Base-by-base conservation (phyloP, 2,888 invertebrate species). In the Cacoxenus indagator region DNA sequence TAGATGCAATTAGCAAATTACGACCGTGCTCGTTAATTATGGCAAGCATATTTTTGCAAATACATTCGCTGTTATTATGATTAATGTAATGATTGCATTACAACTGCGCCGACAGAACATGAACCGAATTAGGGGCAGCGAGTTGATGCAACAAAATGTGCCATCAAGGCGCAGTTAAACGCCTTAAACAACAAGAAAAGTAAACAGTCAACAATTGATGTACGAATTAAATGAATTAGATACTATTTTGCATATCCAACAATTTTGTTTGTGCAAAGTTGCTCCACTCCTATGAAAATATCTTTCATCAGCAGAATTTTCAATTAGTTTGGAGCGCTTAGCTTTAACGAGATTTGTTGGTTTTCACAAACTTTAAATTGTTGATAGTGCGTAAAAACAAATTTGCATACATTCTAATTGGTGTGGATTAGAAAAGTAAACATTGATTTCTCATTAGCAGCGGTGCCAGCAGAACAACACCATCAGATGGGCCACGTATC, bases 361-460 rank as follows among this genome's bases (percentile, higher is more conserved):
- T 22, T 55, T 55, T 3, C 11, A 48, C 48, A 17, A 57, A 62
- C 59, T 62, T 62, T 62, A 62, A 62, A 62, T 45, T 62, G 61
- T 45, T 22, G 26, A 62, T 45, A 62, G n/a, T 62, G 45, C 45
- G 43, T 11, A 62, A 43, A 19, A 45, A 11, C 43, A 61, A 17
- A 43, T 61, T 9, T 14, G 24, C 19, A 24, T 45, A n/a, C 45
- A 43, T 55, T n/a, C 14, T 62, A 62, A 62, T 62, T 62, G 45
- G 61, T 62, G 22, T 19, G 43, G 17, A 62, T 62, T 62, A 43
- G 61, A 45, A 62, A 62, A 62, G 43, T 43, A 37, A 62, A 62
- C 31, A 62, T 62, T 62, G 61, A 62, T 62, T 62, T 45, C 61
- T 62, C 61, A 62, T 62, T 62, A 62, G 61, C 45, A 31, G 27